These are phyloP conservation scores for Sitta carolinensis DNA, from an alignment of 2,797 vertebrate species.

Conservation along the genomic window DNA sequence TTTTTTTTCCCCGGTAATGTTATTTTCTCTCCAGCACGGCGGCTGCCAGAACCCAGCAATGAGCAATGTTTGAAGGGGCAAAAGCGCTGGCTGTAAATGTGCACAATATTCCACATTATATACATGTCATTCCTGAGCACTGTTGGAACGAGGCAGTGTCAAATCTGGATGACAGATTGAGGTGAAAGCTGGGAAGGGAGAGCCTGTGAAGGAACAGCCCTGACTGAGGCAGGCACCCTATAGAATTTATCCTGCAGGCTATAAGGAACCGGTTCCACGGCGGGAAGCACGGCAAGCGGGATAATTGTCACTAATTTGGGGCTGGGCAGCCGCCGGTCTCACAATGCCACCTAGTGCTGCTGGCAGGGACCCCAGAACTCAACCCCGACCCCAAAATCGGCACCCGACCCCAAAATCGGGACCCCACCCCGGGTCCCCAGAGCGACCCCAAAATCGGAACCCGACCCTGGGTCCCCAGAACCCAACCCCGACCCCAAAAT, in stretches of 20 bases:
- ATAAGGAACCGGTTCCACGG: conserved; percentile 74
- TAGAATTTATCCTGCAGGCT: conserved; percentile 88
- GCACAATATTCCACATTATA: conserved; percentile 99
- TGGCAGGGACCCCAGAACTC: background rate
- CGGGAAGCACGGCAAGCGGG: conserved; percentile 58
- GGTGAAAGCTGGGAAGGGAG: conserved; percentile 93
- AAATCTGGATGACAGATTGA: conserved; percentile 99
- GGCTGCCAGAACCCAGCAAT: conserved; percentile 56
- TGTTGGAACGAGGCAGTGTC: conserved; percentile 92
- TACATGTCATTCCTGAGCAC: conserved; percentile 96
- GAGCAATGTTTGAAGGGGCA: conserved; percentile 71
- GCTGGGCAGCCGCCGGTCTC: background rate
- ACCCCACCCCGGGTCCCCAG: background rate
- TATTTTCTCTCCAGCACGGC: conserved; percentile 35
- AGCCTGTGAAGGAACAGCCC: conserved; percentile 88
- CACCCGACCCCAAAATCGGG: background rate
- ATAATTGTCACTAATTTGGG: conserved; percentile 75
- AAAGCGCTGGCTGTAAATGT: conserved; percentile 91
- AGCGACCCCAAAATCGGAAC: too few relatives aligned
- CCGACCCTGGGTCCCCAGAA: too few relatives aligned
- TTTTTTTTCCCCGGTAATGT: background rate
- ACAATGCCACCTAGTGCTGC: conserved; percentile 52
- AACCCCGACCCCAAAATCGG: background rate
- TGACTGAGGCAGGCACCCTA: conserved; percentile 85
- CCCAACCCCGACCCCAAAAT: too few relatives aligned